Conservation (phyloP, 2,113 vertebrate species). For the Motacilla alba region DNA sequence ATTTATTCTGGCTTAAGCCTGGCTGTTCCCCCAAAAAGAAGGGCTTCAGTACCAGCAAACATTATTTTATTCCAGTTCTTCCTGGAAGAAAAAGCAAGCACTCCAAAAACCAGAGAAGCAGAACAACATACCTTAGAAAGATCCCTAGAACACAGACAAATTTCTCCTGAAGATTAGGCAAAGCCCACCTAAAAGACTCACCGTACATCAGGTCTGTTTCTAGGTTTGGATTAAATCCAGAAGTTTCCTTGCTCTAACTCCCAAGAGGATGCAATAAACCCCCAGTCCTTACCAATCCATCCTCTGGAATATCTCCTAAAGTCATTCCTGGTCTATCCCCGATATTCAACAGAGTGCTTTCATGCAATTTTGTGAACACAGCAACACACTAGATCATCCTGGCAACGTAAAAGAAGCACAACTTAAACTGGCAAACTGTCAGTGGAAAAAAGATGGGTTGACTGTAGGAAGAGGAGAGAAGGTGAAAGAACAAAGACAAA, state of each 20-base stretch:
- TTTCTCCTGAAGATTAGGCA: not conserved
- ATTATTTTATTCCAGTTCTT: not conserved
- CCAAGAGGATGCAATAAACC: not conserved
- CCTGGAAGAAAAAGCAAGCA: not conserved
- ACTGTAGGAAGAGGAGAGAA: not conserved
- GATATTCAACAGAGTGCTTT: not conserved
- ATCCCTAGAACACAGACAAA: not conserved
- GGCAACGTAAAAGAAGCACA: constrained; percentile 35
- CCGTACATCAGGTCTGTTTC: not conserved
- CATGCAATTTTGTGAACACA: not conserved
- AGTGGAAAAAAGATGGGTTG: not conserved
- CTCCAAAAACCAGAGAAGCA: not conserved
- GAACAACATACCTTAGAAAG: not conserved
- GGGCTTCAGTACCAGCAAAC: not conserved
- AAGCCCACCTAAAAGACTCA: not conserved
- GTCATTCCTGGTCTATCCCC: constrained; percentile 6
- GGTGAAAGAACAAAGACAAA: not conserved
- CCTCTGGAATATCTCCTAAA: not conserved
- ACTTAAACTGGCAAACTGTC: not conserved
- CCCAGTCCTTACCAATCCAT: not conserved
- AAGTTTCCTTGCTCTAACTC: not conserved
- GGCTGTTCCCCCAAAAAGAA: not conserved
- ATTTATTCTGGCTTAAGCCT: not conserved
- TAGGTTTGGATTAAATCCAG: not conserved
- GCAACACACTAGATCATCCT: constrained; percentile 29